Percentiles rank a stretch among this genome's conserved stretches.
These are phyloP conservation scores for Podilymbus podiceps DNA, from an alignment of 2,113 vertebrate species.

Conservation along the genomic window DNA sequence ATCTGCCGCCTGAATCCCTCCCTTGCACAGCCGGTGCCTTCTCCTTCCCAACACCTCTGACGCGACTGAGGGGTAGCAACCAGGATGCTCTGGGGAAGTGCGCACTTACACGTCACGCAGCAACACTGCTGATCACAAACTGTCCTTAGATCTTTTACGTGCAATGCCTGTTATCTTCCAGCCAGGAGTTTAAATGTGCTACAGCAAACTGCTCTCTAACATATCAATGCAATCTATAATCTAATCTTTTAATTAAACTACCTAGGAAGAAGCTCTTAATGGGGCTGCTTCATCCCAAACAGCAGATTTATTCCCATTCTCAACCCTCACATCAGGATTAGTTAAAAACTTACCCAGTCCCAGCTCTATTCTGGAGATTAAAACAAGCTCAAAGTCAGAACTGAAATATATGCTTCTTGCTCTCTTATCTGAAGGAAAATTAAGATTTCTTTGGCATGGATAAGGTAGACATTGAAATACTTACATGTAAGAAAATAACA, in stretches of 20 bases:
- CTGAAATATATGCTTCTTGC: background rate
- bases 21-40: background rate
- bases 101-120: fast-evolving
- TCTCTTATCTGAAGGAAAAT: background rate
- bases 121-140: background rate
- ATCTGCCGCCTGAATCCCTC: fast-evolving
- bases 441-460: background rate
- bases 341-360: background rate
- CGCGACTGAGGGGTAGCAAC: fast-evolving
- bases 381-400: background rate
- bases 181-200: background rate
- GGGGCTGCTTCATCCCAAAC: background rate
- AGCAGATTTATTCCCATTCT: background rate
- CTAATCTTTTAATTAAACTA: background rate
- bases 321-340: background rate
- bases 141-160: background rate
- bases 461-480: background rate
- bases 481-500: background rate
- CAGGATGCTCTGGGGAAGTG: fast-evolving
- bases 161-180: background rate
- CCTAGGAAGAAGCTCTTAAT: background rate
- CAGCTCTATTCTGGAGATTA: background rate
- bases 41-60: background rate
- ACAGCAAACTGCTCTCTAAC: background rate
- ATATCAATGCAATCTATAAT: background rate